Evolutionary conservation across 1,140 invertebrate genomes (phyloP), one percentile per base, ranked within the genome.

Genomic region (Formica selysi): DNA sequence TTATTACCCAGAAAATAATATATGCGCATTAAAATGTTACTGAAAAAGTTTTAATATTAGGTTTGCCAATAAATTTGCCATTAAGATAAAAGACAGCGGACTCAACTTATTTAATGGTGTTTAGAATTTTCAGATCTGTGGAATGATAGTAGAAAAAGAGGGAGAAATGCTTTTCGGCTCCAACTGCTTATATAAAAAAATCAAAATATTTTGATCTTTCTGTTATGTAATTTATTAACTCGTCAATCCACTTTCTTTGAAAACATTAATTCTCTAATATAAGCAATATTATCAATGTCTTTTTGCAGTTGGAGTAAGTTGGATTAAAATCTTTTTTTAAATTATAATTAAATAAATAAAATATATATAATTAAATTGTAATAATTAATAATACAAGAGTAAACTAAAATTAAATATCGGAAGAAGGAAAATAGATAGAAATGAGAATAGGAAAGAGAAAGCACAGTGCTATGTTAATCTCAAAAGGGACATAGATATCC

Each of bases 371-470:
- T 32, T 32, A 16, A 57, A 32, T 36, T 13, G 0, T 54, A 10
- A 10, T 71, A 36, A 73, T 73, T 71, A 54, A 26, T 32, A 16
- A 13, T 1, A 19, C 5, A 6, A n/a, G 3, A 26, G 1, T 59
- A 19, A 26, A 29, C 2, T 41, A 1, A 76, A 19, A 76, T 61
- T 19, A 4, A 62, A 61, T 19, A 10, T 41, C 1, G 32, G 0
- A 7, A 76, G 0, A 76, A 76, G 22, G 3, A 26, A 62, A 44
- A 11, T n/a, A 29, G 48, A 51, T 5, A 64, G 5, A 16, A 32
- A 29, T 8, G 13, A 76, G 8, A 29, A 38, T 61, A 61, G 36
- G 57, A 6, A n/a, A 16, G 74, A 32, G 59, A 76, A 76, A 76
- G 38, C 26, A n/a, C 16, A 6, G 19, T 29, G 10, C 4, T 59